These are phyloP conservation scores for Drosophila ezoana DNA, from an alignment of 2,888 invertebrate species.

Conservation along the genomic window DNA sequence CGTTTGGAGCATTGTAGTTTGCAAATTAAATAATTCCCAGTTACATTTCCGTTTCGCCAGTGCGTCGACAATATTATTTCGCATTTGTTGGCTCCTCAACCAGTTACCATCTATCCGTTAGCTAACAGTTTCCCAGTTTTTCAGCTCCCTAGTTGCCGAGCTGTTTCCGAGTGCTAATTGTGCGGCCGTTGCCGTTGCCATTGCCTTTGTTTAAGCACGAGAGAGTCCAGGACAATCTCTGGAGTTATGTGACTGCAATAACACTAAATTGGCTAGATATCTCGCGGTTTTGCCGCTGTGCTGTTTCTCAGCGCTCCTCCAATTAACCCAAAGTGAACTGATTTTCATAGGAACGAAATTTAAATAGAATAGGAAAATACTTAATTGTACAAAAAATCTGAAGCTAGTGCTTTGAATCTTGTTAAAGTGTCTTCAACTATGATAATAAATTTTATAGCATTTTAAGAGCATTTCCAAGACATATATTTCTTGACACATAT, in stretches of 20 bases:
- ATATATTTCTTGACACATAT: no score
- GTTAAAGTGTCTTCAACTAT: no score
- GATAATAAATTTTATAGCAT: no score
- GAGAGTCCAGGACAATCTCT: conserved; percentile 69
- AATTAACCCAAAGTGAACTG: conserved; percentile 55
- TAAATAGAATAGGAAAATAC: neutral
- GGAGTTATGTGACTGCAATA: conserved; percentile 79
- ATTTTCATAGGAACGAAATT: neutral
- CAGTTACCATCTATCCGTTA: conserved; percentile 25
- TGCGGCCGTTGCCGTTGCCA: conserved; percentile 53
- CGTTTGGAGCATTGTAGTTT: conserved; percentile 65
- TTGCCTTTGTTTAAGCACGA: conserved; percentile 47
- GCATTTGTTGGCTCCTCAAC: conserved; percentile 49
- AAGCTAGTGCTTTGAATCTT: no score
- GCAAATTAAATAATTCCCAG: conserved; percentile 82
- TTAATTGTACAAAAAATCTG: no score
- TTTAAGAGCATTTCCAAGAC: no score
- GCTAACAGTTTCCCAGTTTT: conserved; percentile 20
- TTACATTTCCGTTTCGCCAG: conserved; percentile 77
- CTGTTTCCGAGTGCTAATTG: conserved; percentile 75
- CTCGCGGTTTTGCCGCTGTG: conserved; percentile 67
- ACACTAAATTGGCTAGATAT: conserved; percentile 80
- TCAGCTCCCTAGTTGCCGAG: conserved; percentile 31
- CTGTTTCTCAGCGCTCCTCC: conserved; percentile 34
- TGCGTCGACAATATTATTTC: conserved; percentile 76